Conservation (phyloP, 2,797 vertebrate species). For the Luscinia luscinia region DNA sequence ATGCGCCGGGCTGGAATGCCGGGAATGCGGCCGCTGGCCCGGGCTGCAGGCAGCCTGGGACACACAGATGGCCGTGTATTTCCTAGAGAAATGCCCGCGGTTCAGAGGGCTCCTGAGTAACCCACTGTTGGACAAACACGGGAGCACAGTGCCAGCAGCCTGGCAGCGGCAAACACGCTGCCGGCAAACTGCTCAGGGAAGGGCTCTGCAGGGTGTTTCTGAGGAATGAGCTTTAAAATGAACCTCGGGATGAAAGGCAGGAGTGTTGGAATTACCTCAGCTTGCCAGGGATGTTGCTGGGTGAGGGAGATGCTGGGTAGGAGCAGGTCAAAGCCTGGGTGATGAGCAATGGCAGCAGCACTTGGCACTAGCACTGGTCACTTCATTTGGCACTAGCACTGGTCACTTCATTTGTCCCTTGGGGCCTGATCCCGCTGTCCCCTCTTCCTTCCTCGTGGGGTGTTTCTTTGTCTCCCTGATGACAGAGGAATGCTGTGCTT, state of each 20-base stretch:
- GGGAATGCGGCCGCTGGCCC: conserved; percentile 46
- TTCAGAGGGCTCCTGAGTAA: not conserved
- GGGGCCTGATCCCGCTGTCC: not conserved
- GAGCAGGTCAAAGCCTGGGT: rapidly evolving
- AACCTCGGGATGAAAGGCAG: not conserved
- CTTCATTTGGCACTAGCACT: not conserved
- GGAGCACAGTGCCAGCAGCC: not conserved
- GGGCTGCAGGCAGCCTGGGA: conserved; percentile 42
- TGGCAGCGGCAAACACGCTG: not conserved
- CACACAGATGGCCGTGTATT: conserved; percentile 17
- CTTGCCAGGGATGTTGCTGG: not conserved
- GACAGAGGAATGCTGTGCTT: not conserved
- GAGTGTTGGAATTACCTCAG: not conserved
- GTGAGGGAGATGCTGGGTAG: not conserved
- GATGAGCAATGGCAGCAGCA: not conserved
- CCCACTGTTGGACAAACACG: not conserved
- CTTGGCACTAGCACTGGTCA: not conserved
- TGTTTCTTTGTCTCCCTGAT: not conserved
- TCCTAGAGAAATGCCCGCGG: conserved; percentile 32
- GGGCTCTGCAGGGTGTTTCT: not conserved
- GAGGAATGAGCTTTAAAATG: not conserved
- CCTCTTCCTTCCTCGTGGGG: not conserved
- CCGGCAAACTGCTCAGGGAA: not conserved
- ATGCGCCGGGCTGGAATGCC: conserved; percentile 49
- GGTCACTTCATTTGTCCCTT: not conserved